Evolutionary conservation across 2,888 invertebrate genomes (phyloP).

Genomic region (Brachynemurus nebulosus): DNA sequence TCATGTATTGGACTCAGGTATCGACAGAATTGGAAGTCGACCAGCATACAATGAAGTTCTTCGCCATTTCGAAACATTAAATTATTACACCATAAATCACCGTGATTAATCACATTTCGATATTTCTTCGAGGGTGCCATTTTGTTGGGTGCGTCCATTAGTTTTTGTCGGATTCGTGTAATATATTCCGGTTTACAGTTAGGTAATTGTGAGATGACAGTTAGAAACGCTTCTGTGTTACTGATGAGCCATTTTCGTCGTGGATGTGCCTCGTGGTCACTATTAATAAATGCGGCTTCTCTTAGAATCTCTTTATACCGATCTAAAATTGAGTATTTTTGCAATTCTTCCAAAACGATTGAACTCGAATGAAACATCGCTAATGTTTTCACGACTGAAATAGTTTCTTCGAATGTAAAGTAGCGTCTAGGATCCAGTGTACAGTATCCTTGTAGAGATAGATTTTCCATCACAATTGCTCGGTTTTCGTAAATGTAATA

Average conservation of each 20-base stretch:
- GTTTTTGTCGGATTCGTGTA: not conserved
- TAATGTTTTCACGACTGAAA: not conserved
- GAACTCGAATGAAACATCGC: not conserved
- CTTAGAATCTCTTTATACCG: not conserved
- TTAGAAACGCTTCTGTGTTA: not conserved
- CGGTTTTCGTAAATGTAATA: not conserved
- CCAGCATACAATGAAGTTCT: not conserved
- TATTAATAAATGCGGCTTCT: not conserved
- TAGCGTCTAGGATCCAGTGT: not conserved
- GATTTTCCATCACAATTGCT: not conserved
- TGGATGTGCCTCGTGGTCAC: not conserved
- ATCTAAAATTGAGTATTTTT: not conserved
- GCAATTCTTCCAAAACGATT: not conserved
- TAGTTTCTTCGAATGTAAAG: not conserved
- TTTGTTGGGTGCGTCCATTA: not conserved
- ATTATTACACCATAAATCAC: constrained; percentile 1
- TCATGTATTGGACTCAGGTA: not conserved
- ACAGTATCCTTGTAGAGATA: not conserved
- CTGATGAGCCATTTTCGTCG: not conserved
- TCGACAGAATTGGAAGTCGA: not conserved
- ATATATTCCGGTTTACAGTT: not conserved
- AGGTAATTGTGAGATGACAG: too few species aligned
- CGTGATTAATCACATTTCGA: not conserved
- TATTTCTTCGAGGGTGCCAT: not conserved
- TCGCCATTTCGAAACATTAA: not conserved